phyloP scores from a whole-genome alignment of 2,797 vertebrate genomes.

The Cyprinella venusta region DNA sequence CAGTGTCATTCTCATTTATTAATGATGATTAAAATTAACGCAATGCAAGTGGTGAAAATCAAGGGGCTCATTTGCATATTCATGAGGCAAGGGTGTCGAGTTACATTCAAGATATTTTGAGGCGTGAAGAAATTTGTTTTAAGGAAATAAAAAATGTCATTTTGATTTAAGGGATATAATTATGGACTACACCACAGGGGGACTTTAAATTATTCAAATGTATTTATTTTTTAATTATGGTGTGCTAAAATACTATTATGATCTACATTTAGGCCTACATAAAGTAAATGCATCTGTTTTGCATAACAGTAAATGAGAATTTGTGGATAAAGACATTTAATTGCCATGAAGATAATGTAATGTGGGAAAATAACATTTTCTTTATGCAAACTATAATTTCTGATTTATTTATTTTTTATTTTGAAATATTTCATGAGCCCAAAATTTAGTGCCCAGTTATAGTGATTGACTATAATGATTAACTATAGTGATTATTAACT shows the following conservation, averaged over 20 bases:
- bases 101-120: too few relatives aligned
- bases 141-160: too few relatives aligned
- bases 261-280: neutral
- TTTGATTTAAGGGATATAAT: too few relatives aligned
- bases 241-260: neutral
- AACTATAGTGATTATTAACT: too few relatives aligned
- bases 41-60: neutral
- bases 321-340: neutral
- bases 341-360: neutral
- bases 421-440: neutral
- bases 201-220: neutral
- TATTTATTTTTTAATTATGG: neutral
- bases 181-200: too few relatives aligned
- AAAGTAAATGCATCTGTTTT: neutral
- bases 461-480: too few relatives aligned
- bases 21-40: neutral
- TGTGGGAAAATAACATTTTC: too few relatives aligned
- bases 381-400: neutral
- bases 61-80: too few relatives aligned
- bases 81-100: too few relatives aligned
- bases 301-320: neutral
- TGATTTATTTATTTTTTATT: neutral
- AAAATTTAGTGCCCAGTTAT: neutral
- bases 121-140: too few relatives aligned
- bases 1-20: neutral